Base-by-base conservation (phyloP, 2,113 vertebrate genomes). In the Bubo bubo region DNA sequence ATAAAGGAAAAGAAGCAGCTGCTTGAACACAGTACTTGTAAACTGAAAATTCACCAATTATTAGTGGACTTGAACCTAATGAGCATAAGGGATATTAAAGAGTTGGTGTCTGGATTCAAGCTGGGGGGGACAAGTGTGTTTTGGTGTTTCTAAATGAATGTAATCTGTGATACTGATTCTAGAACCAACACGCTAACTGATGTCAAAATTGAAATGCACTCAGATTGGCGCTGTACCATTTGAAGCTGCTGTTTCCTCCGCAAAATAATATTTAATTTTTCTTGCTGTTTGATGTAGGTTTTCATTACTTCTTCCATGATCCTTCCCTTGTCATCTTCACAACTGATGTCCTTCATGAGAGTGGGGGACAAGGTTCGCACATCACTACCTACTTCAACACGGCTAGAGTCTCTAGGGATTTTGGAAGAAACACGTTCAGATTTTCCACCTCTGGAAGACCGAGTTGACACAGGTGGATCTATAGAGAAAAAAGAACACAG, bases 291-390 rank as follows among this genome's bases (percentile, higher is more conserved):
- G 95, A 99, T 97, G 77, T 99, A 99, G 95, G 99, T 99, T 98
- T 99, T 99, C 98, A 99, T 99, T 27, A 99, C 99, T 98, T 99
- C 99, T 97, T 99, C 98, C 98, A 99, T 99, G 91, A 99, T 99
- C 97, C 98, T 98, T 66, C 99, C 99, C 97, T 99, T 99, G 98
- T 99, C 99, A 50, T 99, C 99, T 95, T 99, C 99, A 96, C 98
- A 98, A 64, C 92, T 95, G 85, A 96, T 95, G 93, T 98, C 98
- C 67, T 82, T 98, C 95, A 98, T 98, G 93, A 97, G 97, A 79
- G 98, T 97, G n/a, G 98, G 97, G 97, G 98, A 98, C 94, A 98
- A 96, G 95, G 97, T 97, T 92, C 94, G 83, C 50, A 53, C 81
- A 79, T 97, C 97, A 27, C 23, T 97, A 86, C 95, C 97, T 83